Base-by-base conservation (phyloP, 2,797 vertebrate genomes). In the Cetoscarus ocellatus region DNA sequence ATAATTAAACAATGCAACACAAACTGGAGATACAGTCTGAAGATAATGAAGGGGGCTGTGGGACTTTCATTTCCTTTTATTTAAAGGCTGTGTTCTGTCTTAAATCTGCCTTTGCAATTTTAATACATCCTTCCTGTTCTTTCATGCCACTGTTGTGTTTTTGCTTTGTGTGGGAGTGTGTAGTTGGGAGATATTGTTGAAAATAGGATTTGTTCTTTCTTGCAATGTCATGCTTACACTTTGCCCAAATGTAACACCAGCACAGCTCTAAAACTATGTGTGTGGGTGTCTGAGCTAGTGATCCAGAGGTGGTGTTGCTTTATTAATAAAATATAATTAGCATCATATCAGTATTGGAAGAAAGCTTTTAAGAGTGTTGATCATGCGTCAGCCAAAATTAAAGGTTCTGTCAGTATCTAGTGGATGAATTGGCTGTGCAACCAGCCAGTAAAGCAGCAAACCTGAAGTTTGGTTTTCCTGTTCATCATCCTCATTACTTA, bases 181-280 rank as follows among this genome's bases (percentile, higher is more conserved):
- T 8, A 40, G 8, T 38, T 39, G 50, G n/a, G 45, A 42, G 57
- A 51, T 53, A 67, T 55, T 58, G 44, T 68, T 53, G 43, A 38
- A 68, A 62, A 57, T 67, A 10, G 14, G 17, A 13, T 73, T 70
- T 61, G 64, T 73, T 61, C 70, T 75, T 81, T 57, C 59, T 61
- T 71, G 70, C 67, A 14, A 57, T 61, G 67, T 35, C 27, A 8
- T 10, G 10, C 47, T 77, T 50, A n/a, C 44, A 67, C 67, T 67
- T 54, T 50, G 60, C 52, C 45, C 70, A 67, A 52, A 80, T 85
- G 75, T 77, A 55, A 52, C 48, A 71, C 15, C 27, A 9, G 54
- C 53, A 73, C 60, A 38, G n/a, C 57, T 80, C 18, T 59, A 18
- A 62, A 50, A 72, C 63, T 8, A 35, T 27, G 47, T 12, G 53